Percentiles rank a stretch among this genome's conserved stretches.
These are phyloP conservation scores for human DNA, from an alignment of 2,113 vertebrate species.

Conservation along the genomic window DNA sequence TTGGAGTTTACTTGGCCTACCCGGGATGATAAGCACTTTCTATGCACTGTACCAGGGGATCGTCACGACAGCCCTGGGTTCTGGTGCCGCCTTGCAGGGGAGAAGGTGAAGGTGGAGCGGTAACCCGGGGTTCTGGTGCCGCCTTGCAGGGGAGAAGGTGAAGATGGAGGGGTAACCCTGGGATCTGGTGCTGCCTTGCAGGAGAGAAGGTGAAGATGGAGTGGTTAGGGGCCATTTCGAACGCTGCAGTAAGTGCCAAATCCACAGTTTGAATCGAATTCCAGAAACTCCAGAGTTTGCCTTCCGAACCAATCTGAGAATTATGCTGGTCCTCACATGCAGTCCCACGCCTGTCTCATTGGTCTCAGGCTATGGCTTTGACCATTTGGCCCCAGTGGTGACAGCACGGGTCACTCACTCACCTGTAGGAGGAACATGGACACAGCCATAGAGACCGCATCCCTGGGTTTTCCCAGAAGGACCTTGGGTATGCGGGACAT, in stretches of 20 bases:
- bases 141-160: no score
- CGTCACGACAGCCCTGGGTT: neutral
- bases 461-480: neutral
- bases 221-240: no score
- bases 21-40: no score
- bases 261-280: neutral
- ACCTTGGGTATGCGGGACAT: neutral
- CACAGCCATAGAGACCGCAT: neutral
- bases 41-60: no score
- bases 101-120: no score
- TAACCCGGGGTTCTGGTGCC: neutral
- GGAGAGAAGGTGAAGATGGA: no score
- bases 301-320: neutral
- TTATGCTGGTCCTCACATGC: neutral
- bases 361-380: neutral
- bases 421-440: fast-evolving
- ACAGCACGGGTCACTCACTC: neutral
- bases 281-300: neutral
- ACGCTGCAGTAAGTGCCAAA: neutral
- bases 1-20: neutral
- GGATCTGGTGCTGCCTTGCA: no score
- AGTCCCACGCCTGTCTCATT: no score
- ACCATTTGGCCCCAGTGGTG: neutral
- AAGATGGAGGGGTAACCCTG: no score
- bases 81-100: no score